A percentile compares a stretch with the other conserved stretches of the same genome.
These are phyloP conservation scores for Sandelia bainsii DNA, from an alignment of 2,797 vertebrate species.

Conservation along the genomic window DNA sequence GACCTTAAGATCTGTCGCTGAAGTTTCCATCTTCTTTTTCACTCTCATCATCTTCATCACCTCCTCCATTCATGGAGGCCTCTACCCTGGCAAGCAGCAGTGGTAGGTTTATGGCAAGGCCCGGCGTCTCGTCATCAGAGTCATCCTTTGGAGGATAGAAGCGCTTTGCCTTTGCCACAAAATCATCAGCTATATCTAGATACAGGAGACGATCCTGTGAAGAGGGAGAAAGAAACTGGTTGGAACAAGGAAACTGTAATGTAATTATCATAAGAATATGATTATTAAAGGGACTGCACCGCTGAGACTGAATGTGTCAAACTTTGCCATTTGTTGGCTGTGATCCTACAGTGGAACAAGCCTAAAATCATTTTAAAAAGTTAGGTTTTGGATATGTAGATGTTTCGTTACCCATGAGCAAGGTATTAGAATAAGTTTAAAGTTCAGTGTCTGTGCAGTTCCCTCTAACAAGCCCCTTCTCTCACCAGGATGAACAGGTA, in stretches of 20 bases:
- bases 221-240: not conserved
- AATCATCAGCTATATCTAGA: constrained; percentile 87
- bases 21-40: constrained; percentile 62
- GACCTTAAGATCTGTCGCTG: constrained; percentile 50
- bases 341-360: not conserved
- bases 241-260: not conserved
- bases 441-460: not conserved
- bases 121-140: constrained; percentile 74
- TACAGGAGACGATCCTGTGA: constrained; percentile 87
- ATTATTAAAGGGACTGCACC: not conserved
- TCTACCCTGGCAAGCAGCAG: constrained; percentile 82
- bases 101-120: constrained; percentile 76
- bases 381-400: too few species aligned
- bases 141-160: constrained; percentile 84
- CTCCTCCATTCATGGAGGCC: constrained; percentile 65
- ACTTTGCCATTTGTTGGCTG: not conserved
- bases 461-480: not conserved
- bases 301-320: not conserved
- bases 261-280: not conserved
- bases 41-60: constrained; percentile 47
- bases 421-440: not conserved
- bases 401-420: not conserved
- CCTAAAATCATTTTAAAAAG: too few species aligned
- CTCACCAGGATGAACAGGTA: constrained; percentile 90
- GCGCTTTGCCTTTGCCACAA: constrained; percentile 84